phyloP scores from a whole-genome alignment of 2,797 vertebrate genomes.

The Sebastes jordani region DNA sequence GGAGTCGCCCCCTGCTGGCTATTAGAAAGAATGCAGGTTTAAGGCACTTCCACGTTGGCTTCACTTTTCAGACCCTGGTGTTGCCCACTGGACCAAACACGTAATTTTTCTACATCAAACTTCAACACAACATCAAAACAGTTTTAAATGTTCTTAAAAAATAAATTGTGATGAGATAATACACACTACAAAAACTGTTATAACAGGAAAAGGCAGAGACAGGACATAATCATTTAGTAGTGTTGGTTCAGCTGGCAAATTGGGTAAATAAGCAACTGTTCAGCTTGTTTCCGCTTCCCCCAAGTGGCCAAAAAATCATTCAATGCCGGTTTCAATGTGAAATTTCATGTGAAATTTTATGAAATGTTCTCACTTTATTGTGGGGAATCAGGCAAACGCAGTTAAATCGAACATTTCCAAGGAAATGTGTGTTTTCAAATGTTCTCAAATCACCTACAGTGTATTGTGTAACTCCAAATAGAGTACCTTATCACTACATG shows the following conservation, averaged over 20 bases:
- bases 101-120: neutral
- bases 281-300: too few species aligned
- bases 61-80: too few species aligned
- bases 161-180: too few species aligned
- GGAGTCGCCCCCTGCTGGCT: too few species aligned
- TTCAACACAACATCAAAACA: neutral
- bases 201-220: too few species aligned
- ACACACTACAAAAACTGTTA: too few species aligned
- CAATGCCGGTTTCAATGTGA: neutral
- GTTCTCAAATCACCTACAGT: neutral
- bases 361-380: neutral
- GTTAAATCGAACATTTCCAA: neutral
- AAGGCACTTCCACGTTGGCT: too few species aligned
- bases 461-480: neutral
- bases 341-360: neutral
- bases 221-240: too few species aligned
- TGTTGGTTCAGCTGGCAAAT: too few species aligned
- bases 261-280: too few species aligned
- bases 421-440: neutral
- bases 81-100: too few species aligned
- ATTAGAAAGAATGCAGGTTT: too few species aligned
- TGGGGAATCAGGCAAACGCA: neutral
- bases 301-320: neutral
- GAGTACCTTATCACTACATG: constrained; percentile 5
- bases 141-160: neutral